Evolutionary conservation across 2,797 vertebrate genomes (phyloP).

Genomic region (Rhinophrynus dorsalis): DNA sequence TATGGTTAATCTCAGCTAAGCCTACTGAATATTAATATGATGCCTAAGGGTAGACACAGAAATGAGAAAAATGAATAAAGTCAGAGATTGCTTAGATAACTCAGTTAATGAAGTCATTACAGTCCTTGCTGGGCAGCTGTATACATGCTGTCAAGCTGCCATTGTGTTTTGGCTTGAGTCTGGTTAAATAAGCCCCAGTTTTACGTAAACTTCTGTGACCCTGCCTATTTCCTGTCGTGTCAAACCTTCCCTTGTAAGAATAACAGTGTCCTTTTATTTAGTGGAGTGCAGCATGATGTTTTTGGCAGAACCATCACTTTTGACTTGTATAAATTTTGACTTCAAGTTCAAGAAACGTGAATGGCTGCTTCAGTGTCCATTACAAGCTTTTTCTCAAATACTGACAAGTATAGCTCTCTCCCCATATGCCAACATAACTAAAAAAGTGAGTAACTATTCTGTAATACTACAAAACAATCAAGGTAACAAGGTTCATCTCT

Average conservation of each 20-base stretch:
- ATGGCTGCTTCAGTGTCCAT: slow-evolving; percentile 62
- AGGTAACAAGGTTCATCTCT: too few species aligned
- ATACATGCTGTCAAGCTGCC: slow-evolving; percentile 55
- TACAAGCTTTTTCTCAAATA: background rate
- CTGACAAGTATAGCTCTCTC: background rate
- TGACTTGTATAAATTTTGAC: slow-evolving; percentile 73
- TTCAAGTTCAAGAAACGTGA: slow-evolving; percentile 67
- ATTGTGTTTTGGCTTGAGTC: slow-evolving; percentile 66
- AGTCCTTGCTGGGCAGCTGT: too few species aligned
- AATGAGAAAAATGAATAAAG: too few species aligned
- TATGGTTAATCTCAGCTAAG: too few species aligned
- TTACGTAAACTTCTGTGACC: slow-evolving; percentile 67
- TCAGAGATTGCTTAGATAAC: too few species aligned
- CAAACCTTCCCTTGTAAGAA: slow-evolving; percentile 76
- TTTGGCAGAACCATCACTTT: slow-evolving; percentile 69
- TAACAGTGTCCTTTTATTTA: slow-evolving; percentile 76
- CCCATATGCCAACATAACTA: background rate
- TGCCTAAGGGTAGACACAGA: too few species aligned
- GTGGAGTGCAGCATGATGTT: slow-evolving; percentile 69
- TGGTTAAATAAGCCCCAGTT: slow-evolving; percentile 64
- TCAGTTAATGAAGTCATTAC: too few species aligned
- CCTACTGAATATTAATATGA: too few species aligned
- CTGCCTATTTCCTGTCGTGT: slow-evolving; percentile 72
- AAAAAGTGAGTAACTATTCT: background rate
- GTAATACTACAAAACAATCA: too few species aligned